Evolutionary conservation across 1,140 invertebrate species (phyloP).

Genomic region (Anastatus disparis): DNA sequence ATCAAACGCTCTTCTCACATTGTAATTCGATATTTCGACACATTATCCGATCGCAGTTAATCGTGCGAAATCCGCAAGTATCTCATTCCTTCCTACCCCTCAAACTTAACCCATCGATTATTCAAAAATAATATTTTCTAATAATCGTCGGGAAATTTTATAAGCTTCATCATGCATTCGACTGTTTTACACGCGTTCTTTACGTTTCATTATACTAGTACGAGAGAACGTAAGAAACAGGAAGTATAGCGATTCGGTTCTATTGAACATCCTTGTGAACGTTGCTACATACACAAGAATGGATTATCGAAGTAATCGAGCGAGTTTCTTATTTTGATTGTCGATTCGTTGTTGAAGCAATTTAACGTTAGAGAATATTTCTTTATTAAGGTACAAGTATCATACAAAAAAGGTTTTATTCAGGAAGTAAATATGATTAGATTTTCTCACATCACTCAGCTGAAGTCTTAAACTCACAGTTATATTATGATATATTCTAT

Average conservation of each 20-base stretch:
- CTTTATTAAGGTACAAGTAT: too few relatives aligned
- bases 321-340: conserved; percentile 12
- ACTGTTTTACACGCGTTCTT: too few relatives aligned
- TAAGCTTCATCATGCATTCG: too few relatives aligned
- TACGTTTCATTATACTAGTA: too few relatives aligned
- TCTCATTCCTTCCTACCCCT: conserved; percentile 14
- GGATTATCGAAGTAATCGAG: not conserved
- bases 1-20: conserved; percentile 25
- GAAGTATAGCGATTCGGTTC: conserved; percentile 13
- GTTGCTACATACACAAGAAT: not conserved
- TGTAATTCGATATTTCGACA: conserved; percentile 35
- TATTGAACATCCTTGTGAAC: too few relatives aligned
- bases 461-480: too few relatives aligned
- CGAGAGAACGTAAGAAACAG: conserved; percentile 8
- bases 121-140: conserved; percentile 60
- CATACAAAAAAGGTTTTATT: not conserved
- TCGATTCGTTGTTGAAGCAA: not conserved
- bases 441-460: too few relatives aligned
- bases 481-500: too few relatives aligned
- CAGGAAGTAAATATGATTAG: not conserved
- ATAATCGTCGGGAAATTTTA: conserved; percentile 52
- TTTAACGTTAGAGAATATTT: not conserved
- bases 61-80: conserved; percentile 13
- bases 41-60: not conserved
- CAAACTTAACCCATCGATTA: conserved; percentile 47